A percentile compares a stretch with the other conserved stretches of the same genome.
Conservation (phyloP, 1,140 invertebrate species). For the Rhagoletis pomonella region DNA sequence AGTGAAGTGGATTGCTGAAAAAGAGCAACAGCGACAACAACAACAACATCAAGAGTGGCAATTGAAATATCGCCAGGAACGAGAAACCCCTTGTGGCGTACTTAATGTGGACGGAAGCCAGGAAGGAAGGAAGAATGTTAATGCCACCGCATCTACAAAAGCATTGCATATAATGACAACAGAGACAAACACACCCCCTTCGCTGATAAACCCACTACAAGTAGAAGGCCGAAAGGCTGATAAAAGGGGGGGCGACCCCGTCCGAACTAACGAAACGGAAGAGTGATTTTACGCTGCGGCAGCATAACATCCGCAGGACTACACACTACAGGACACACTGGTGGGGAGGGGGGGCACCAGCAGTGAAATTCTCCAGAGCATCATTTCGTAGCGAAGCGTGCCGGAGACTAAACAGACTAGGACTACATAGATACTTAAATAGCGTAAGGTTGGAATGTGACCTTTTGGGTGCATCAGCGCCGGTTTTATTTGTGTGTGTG, state of each 20-base stretch:
- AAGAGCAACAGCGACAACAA: not conserved
- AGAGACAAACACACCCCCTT: constrained; percentile 54
- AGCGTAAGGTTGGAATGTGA: constrained; percentile 35
- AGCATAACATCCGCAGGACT: constrained; percentile 56
- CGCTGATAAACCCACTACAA: not conserved
- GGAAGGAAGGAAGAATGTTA: not conserved
- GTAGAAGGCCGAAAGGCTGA: not conserved
- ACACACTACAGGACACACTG: not conserved
- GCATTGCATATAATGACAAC: constrained; percentile 54
- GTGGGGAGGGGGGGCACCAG: constrained; percentile 53
- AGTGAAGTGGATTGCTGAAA: constrained; percentile 22
- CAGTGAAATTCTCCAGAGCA: constrained; percentile 66
- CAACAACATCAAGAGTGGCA: constrained; percentile 20
- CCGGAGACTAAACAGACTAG: constrained; percentile 64
- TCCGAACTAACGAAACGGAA: constrained; percentile 59
- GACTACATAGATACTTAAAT: not conserved
- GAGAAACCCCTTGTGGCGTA: not conserved
- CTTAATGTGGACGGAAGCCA: not conserved
- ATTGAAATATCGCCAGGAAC: constrained; percentile 7
- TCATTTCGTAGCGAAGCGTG: constrained; percentile 69
- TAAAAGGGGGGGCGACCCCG: not conserved
- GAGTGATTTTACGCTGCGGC: constrained; percentile 68
- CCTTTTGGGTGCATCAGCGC: constrained; percentile 13
- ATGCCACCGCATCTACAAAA: not conserved
- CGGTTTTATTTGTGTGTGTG: constrained; percentile 22